Evolutionary conservation across 2,113 vertebrate species (phyloP).

Genomic region (Coptodon bakossiorum): DNA sequence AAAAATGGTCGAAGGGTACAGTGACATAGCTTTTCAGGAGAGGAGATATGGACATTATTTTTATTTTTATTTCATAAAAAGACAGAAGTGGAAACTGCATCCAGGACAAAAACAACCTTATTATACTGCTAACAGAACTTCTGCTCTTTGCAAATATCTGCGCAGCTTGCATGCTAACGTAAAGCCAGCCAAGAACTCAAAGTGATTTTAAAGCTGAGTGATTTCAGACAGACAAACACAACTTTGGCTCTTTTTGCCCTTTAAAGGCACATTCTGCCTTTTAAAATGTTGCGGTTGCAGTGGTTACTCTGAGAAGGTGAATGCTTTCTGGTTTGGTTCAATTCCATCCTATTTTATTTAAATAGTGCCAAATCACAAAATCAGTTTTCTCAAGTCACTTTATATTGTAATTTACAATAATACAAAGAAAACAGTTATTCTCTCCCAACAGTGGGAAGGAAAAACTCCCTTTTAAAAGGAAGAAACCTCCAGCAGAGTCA

Average conservation of each 20-base stretch:
- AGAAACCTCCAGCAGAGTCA: not conserved
- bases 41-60: not conserved
- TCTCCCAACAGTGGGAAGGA: not conserved
- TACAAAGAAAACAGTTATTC: not conserved
- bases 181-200: not conserved
- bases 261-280: not conserved
- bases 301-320: not conserved
- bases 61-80: not conserved
- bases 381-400: not conserved
- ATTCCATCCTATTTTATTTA: not conserved
- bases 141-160: not conserved
- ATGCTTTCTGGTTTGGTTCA: not conserved
- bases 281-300: not conserved
- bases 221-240: not conserved
- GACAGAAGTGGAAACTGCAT: not conserved
- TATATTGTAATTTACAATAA: not conserved
- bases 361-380: not conserved
- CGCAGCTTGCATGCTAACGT: accelerated
- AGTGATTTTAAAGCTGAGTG: not conserved
- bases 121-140: not conserved
- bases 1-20: not conserved
- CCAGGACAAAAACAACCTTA: not conserved
- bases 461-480: not conserved
- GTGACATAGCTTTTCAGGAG: not conserved
- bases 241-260: not conserved